Base-by-base conservation (phyloP, 1,140 invertebrate genomes). In the Aricia agestis region DNA sequence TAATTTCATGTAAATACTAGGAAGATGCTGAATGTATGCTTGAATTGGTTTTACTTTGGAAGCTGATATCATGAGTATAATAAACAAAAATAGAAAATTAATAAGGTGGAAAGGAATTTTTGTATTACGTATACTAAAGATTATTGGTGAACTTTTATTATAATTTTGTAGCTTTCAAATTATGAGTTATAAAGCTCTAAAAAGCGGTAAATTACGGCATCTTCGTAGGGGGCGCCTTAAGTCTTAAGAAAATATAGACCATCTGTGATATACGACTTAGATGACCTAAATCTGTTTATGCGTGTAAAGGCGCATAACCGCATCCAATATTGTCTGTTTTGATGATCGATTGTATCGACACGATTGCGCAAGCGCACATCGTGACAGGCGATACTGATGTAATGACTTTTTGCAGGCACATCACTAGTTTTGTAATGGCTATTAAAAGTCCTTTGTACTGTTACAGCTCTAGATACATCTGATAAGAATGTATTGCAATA, bases 281-380 rank as follows among this genome's bases (percentile, higher is more conserved):
- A 9, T 52, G 45, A 52, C 45, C 45, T 9, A 13, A 52, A 52
- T 13, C 45, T 52, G 45, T 52, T 11, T 9, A 52, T 13, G 36
- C 36, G 36, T 9, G 3, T 52, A 52, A 13, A 52, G 45, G 13
- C 13, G 45, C 36, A 59, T 31, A 69, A 69, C 68, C 68, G 32
- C 68, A 69, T 17, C 25, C 59, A 19, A 69, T 31, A 59, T 61
- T 36, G 68, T 32, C 31, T 69, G 18, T n/a, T 69, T 61, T 18
- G 68, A 61, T 61, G 68, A 69, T 69, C 68, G 68, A 69, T 69
- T 69, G 68, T 69, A 68, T 68, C 19, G 66, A 67, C 58, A 59
- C 19, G n/a, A 19, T 68, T 69, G 59, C 57, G 36, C 59, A 58
- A 69, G 57, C 59, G 57, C 58, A 58, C 67, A 68, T 69, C 68